Conservation (phyloP, 1,140 invertebrate genomes). For the Heliconius melpomene region DNA sequence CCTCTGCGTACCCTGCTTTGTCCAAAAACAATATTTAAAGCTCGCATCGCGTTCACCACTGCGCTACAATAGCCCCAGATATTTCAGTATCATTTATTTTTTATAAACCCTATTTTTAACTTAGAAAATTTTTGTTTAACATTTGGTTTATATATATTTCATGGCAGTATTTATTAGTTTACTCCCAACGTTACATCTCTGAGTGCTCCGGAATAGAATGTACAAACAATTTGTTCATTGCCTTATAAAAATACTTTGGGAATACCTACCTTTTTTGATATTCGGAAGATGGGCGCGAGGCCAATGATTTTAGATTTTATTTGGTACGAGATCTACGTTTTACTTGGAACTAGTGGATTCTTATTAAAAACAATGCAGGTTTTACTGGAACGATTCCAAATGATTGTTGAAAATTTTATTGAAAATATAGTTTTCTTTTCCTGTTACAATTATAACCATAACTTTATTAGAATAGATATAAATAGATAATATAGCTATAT, state of each 20-base stretch:
- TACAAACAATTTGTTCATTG: slow-evolving; percentile 19
- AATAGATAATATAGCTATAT: too few relatives aligned
- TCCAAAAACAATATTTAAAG: too few relatives aligned
- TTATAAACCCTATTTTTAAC: neutral
- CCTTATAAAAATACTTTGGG: slow-evolving; percentile 19
- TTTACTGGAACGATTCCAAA: neutral
- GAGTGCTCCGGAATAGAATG: slow-evolving; percentile 10
- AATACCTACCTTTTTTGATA: slow-evolving; percentile 7
- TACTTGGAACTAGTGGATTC: neutral
- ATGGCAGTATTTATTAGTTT: neutral
- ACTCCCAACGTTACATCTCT: slow-evolving; percentile 1
- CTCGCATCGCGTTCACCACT: too few relatives aligned
- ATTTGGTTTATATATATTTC: neutral
- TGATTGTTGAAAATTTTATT: neutral
- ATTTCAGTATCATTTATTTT: neutral
- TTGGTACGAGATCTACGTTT: slow-evolving; percentile 8
- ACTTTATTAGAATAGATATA: too few relatives aligned
- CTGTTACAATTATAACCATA: neutral
- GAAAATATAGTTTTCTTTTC: neutral
- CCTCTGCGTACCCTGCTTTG: too few relatives aligned
- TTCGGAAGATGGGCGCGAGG: neutral
- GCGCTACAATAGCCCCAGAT: neutral
- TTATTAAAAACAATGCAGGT: neutral
- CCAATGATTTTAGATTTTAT: slow-evolving; percentile 16
- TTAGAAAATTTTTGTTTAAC: neutral